Conservation (phyloP, 1,140 invertebrate species). For the Macrobrachium nipponense region DNA sequence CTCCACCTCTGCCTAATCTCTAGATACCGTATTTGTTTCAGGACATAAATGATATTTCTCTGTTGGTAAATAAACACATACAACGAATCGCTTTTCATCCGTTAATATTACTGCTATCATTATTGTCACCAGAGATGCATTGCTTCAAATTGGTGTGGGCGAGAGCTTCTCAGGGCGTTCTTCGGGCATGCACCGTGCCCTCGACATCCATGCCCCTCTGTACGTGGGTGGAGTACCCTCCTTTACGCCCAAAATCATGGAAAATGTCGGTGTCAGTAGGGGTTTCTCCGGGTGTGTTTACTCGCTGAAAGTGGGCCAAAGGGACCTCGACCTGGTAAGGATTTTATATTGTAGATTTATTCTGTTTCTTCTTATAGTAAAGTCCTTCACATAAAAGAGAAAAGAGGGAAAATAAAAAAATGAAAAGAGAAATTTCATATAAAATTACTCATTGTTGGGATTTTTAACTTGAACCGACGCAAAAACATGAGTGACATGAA, state of each 20-base stretch:
- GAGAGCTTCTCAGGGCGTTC: slow-evolving; percentile 84
- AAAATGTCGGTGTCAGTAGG: slow-evolving; percentile 83
- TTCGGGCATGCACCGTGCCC: slow-evolving; percentile 80
- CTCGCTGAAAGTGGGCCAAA: slow-evolving; percentile 79
- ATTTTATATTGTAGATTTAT: background rate
- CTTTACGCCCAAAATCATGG: slow-evolving; percentile 78
- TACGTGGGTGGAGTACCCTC: slow-evolving; percentile 85
- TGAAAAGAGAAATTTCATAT: too few relatives aligned
- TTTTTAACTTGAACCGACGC: too few relatives aligned
- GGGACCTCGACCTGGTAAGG: slow-evolving; percentile 71
- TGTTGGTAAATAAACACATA: too few relatives aligned
- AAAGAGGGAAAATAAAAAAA: too few relatives aligned
- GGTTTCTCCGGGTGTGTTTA: slow-evolving; percentile 88
- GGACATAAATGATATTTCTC: too few relatives aligned
- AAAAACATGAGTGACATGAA: too few relatives aligned
- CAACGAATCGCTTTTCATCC: background rate
- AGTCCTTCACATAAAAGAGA: background rate
- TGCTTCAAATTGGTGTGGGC: slow-evolving; percentile 83
- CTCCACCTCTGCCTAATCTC: too few relatives aligned
- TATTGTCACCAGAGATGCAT: slow-evolving; percentile 75
- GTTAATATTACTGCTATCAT: slow-evolving; percentile 74
- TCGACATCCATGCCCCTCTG: slow-evolving; percentile 85
- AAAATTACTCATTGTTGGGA: too few relatives aligned
- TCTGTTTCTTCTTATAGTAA: background rate
- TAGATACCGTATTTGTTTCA: too few relatives aligned